Conservation (phyloP, 1,140 invertebrate genomes). For the Bombus impatiens region DNA sequence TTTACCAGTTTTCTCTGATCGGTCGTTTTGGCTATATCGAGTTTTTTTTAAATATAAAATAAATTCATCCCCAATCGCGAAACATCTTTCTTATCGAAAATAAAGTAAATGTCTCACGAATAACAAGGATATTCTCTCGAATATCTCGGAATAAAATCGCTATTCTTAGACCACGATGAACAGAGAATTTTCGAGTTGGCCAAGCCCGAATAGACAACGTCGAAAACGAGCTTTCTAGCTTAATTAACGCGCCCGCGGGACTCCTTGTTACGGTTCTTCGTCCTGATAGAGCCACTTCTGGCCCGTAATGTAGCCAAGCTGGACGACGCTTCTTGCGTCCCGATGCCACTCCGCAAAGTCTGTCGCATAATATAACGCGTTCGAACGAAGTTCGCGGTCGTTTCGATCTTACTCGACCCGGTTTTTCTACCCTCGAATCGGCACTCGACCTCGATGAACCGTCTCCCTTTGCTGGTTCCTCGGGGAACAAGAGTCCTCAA, state of each 20-base stretch:
- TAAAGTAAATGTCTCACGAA: background rate
- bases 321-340: conserved; percentile 24
- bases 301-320: conserved; percentile 3
- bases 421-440: conserved; percentile 17
- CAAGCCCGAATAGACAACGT: background rate
- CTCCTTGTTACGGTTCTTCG: conserved; percentile 22
- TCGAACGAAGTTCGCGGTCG: background rate
- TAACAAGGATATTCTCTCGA: too few relatives aligned
- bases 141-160: too few relatives aligned
- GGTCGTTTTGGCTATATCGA: too few relatives aligned
- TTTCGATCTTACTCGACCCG: background rate
- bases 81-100: too few relatives aligned
- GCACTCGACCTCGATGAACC: conserved; percentile 2
- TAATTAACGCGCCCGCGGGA: conserved; percentile 30
- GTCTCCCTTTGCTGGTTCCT: background rate
- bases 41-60: too few relatives aligned
- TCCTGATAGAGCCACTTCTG: conserved; percentile 31
- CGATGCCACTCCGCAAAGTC: conserved; percentile 7
- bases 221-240: conserved; percentile 29
- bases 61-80: too few relatives aligned
- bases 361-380: conserved; percentile 10
- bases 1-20: too few relatives aligned
- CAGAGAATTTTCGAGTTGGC: conserved; percentile 14
- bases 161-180: background rate
- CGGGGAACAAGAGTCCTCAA: background rate